A percentile compares a stretch with the other conserved stretches of the same genome.
These are phyloP conservation scores for Orius insidiosus DNA, from an alignment of 1,140 invertebrate species.

Conservation along the genomic window DNA sequence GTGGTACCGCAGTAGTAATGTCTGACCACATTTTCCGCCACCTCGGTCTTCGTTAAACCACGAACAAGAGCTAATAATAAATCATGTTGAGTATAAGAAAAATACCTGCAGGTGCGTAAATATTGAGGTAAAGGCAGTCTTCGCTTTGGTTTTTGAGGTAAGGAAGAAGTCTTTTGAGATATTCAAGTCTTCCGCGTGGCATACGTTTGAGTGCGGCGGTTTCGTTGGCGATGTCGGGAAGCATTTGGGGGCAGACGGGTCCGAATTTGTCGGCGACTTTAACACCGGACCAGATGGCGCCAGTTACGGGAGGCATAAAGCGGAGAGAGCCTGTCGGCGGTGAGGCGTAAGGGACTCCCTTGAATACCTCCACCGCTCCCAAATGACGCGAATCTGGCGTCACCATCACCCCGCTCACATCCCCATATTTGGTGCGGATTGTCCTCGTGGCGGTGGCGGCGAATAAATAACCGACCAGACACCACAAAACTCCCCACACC, in stretches of 20 bases:
- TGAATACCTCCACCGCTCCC: slow-evolving; percentile 80
- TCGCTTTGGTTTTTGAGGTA: slow-evolving; percentile 81
- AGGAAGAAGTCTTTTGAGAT: slow-evolving; percentile 67
- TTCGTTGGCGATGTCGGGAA: slow-evolving; percentile 64
- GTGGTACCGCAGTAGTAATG: too few relatives aligned
- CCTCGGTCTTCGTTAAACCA: too few relatives aligned
- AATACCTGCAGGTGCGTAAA: slow-evolving; percentile 65
- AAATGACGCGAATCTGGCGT: slow-evolving; percentile 61
- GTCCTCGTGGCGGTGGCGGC: slow-evolving; percentile 30
- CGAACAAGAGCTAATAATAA: too few relatives aligned
- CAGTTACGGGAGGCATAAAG: slow-evolving; percentile 88
- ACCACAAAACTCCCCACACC: slow-evolving; percentile 1
- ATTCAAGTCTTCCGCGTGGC: slow-evolving; percentile 70
- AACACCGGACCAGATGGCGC: slow-evolving; percentile 76
- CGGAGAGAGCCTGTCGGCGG: slow-evolving; percentile 74
- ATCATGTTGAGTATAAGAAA: too few relatives aligned
- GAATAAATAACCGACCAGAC: slow-evolving; percentile 8
- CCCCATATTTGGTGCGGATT: slow-evolving; percentile 76
- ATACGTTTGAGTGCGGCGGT: slow-evolving; percentile 61
- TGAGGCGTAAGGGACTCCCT: slow-evolving; percentile 88
- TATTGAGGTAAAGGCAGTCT: slow-evolving; percentile 92
- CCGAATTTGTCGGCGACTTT: slow-evolving; percentile 71
- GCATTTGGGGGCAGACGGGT: slow-evolving; percentile 78
- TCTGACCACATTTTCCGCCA: too few relatives aligned
- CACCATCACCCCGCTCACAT: slow-evolving; percentile 70